Conservation (phyloP, 2,888 invertebrate genomes). For the Philopedon plagiatum region DNA sequence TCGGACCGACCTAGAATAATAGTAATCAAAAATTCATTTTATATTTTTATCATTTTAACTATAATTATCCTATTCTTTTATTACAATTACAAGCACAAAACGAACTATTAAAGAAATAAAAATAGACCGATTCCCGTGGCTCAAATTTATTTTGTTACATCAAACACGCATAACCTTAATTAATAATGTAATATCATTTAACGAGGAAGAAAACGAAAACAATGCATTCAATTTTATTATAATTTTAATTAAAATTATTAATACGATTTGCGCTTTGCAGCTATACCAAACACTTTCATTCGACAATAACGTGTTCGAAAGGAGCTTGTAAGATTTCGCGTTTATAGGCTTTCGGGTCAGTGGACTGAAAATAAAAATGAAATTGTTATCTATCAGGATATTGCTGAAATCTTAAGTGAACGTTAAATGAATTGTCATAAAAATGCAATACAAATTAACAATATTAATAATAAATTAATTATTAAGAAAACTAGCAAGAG, state of each 20-base stretch:
- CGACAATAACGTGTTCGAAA: not conserved
- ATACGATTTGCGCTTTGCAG: not conserved
- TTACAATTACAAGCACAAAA: not conserved
- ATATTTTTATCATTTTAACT: too few species aligned
- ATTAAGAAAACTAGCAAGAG: too few species aligned
- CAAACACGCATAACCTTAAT: not conserved
- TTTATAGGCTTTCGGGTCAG: conserved; percentile 3
- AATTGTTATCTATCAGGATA: too few species aligned
- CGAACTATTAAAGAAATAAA: not conserved
- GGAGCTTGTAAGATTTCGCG: conserved; percentile 7
- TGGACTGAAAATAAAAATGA: not conserved
- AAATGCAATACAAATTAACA: too few species aligned
- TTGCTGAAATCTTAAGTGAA: too few species aligned
- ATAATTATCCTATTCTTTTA: too few species aligned
- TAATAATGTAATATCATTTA: not conserved
- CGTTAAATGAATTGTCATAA: too few species aligned
- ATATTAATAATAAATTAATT: too few species aligned
- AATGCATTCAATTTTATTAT: not conserved
- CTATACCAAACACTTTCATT: not conserved
- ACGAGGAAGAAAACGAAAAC: not conserved
- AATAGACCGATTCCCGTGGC: not conserved
- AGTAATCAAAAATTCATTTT: too few species aligned
- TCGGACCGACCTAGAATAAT: too few species aligned
- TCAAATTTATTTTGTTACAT: not conserved
- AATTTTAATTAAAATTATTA: conserved; percentile 8